Evolutionary conservation across 2,113 vertebrate species (phyloP).

Genomic region (Alaudala cheleensis): DNA sequence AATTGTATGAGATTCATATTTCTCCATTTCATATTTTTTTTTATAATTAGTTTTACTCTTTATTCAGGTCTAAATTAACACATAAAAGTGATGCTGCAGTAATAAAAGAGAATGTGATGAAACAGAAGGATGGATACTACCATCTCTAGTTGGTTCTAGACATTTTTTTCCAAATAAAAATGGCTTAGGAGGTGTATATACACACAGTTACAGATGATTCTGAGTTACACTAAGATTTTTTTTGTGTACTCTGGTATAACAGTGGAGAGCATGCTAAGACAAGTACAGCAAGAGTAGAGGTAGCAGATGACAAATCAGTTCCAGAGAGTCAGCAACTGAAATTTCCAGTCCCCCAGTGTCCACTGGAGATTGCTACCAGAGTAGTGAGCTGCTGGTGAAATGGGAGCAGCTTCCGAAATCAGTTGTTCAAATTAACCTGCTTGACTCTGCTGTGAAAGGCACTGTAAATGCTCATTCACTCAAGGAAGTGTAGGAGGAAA

Average conservation of each 20-base stretch:
- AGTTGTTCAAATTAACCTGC: constrained; percentile 29
- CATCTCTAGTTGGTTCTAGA: background rate
- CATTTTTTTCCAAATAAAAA: background rate
- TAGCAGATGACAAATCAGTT: background rate
- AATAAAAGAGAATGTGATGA: background rate
- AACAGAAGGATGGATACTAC: background rate
- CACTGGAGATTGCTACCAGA: background rate
- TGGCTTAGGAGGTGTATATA: background rate
- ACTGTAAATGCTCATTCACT: constrained; percentile 15
- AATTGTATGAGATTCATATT: background rate
- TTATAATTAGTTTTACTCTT: background rate
- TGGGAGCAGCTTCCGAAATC: background rate
- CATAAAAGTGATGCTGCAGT: background rate
- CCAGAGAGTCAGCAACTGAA: background rate
- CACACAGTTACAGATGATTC: background rate
- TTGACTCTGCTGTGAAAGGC: constrained; percentile 3
- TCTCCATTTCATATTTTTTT: background rate
- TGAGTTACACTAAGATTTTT: background rate
- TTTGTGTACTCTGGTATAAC: fast-evolving
- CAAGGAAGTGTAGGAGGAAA: background rate
- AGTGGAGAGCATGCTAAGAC: background rate
- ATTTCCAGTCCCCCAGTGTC: background rate
- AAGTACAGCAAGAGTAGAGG: background rate
- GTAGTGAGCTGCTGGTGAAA: background rate
- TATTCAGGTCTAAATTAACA: background rate